Conservation (phyloP, 2,888 invertebrate species). For the Amorpha juglandis region DNA sequence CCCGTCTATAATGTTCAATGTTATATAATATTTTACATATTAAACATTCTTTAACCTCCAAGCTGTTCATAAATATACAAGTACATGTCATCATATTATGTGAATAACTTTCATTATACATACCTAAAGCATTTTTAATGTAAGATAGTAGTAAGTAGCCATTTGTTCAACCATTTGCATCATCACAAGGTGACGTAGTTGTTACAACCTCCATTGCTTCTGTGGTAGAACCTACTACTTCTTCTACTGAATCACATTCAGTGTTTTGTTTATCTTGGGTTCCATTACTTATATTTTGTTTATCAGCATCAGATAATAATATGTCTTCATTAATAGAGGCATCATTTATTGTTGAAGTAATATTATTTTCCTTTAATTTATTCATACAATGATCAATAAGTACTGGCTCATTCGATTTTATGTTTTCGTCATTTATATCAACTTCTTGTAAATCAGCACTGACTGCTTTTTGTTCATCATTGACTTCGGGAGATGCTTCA, state of each 20-base stretch:
- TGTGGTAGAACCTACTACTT: slow-evolving; percentile 31
- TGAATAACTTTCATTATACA: not conserved
- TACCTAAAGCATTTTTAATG: not conserved
- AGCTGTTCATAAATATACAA: not conserved
- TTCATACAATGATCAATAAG: not conserved
- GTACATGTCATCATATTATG: too few relatives aligned
- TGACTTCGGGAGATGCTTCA: too few relatives aligned
- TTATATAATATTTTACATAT: not conserved
- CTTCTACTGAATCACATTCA: not conserved
- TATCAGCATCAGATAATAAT: not conserved
- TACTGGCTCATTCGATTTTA: not conserved
- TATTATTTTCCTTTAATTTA: not conserved
- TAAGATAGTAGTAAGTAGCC: too few relatives aligned
- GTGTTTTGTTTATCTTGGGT: not conserved
- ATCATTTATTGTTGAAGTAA: not conserved
- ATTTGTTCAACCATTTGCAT: slow-evolving; percentile 18
- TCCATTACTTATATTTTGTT: not conserved
- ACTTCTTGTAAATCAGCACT: not conserved
- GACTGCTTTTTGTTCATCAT: not conserved
- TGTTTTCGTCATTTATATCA: slow-evolving; percentile 7
- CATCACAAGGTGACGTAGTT: slow-evolving; percentile 13
- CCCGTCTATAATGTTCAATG: too few relatives aligned
- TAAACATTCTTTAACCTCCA: not conserved
- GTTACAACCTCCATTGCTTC: slow-evolving; percentile 34
- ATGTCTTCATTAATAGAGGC: not conserved